Base-by-base conservation (phyloP, 2,888 invertebrate genomes). In the Ectemnius cavifrons region DNA sequence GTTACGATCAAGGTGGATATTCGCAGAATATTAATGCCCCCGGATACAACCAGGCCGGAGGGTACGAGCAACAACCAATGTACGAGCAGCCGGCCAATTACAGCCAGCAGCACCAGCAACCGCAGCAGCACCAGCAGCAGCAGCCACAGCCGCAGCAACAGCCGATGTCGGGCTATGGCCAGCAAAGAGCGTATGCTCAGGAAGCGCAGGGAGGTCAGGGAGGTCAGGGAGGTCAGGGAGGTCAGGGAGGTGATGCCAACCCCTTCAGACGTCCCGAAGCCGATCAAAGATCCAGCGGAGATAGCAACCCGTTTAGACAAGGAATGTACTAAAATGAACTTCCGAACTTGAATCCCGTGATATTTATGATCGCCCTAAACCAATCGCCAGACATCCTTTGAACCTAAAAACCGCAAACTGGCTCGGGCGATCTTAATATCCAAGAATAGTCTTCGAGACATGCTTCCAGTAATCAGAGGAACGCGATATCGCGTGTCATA, bases 221-320 rank as follows among this genome's bases (percentile, higher is more conserved):
- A 18, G 47, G 13, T 47, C 52, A 6, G 4, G 16, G n/a, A 16
- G 52, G 16, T 14, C 85, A 85, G 73, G 52, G 67, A 20, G 76
- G 67, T 56, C 73, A 73, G n/a, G 87, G 85, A 61, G 84, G 81
- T 16, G 91, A 91, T 67, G 90, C 88, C 60, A 92, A 91, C 85
- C 92, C 91, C 67, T 93, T 91, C 89, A 92, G 89, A 86, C 92
- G 93, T 87, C 67, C 92, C 87, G 89, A 80, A 68, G 92, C 85
- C 63, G 87, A 92, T 88, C 92, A 92, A 80, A 91, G 92, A 88
- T 85, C 92, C 88, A 85, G 79, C 76, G 87, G 91, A 67, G 93
- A 94, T 86, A 94, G 94, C 87, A 96, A 96, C 92, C 96, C 96
- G 75, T 96, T 96, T 92, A 94, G 96, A 90, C 96, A 96, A 94